Evolutionary conservation across 2,888 invertebrate genomes (phyloP).

Genomic region (Mythimna albipuncta): DNA sequence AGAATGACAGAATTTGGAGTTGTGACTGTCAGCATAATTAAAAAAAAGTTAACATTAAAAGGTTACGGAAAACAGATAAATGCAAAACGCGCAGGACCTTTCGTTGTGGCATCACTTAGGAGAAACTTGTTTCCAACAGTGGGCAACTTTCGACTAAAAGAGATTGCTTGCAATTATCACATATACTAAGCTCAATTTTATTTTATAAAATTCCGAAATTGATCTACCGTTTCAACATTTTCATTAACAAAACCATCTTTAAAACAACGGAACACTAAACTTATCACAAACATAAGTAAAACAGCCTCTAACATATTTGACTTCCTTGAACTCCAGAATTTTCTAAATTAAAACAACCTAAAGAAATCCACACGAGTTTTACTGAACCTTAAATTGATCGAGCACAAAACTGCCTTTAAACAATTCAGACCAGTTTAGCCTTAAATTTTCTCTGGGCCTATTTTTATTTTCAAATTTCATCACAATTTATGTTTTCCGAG

Average conservation of each 20-base stretch:
- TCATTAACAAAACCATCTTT: not conserved
- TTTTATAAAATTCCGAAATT: too few relatives aligned
- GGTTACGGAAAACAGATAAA: too few relatives aligned
- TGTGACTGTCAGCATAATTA: too few relatives aligned
- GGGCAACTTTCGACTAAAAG: not conserved
- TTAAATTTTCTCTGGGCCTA: constrained; percentile 72
- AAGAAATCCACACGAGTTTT: constrained; percentile 42
- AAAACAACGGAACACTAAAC: not conserved
- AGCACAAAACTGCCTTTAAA: constrained; percentile 61
- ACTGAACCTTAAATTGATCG: constrained; percentile 50
- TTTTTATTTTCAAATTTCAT: constrained; percentile 87
- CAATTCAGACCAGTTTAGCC: constrained; percentile 68
- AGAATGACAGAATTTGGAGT: too few relatives aligned
- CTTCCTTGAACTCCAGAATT: not conserved
- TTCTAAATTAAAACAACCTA: constrained; percentile 13
- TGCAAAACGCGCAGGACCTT: not conserved
- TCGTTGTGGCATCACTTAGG: not conserved
- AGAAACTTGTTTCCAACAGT: not conserved
- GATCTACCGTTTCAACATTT: too few relatives aligned
- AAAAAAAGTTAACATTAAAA: too few relatives aligned
- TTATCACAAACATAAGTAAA: not conserved
- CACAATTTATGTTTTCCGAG: constrained; percentile 83
- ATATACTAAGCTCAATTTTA: too few relatives aligned
- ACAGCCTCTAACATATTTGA: constrained; percentile 1
- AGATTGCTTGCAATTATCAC: too few relatives aligned